Base-by-base conservation (phyloP, 2,888 invertebrate genomes). In the Plusia festucae region DNA sequence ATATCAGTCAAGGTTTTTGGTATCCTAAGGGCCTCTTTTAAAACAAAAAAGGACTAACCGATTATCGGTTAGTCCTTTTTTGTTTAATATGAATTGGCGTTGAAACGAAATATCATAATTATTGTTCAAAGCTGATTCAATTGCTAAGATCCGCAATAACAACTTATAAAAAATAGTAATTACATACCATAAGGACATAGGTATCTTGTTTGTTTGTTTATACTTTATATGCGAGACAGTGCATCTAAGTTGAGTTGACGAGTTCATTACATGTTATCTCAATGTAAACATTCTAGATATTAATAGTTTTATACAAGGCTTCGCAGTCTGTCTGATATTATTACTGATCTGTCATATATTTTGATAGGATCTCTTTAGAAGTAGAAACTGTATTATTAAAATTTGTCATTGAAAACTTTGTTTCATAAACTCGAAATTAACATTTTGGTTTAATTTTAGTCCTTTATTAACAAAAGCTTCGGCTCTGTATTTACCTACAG, bases 251-350 rank as follows among this genome's bases (percentile, higher is more conserved):
- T 52, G 60, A 73, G 69, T 65, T 75, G 79, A 69, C 65, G 70
- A 79, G 71, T 78, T 79, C 81, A 79, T 76, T 65, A 73, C 64
- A 71, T 75, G 73, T 74, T 82, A 83, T 82, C 83, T 72, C 53
- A 58, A 67, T 71, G 70, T 83, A 77, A 83, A 83, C 80, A 82
- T 65, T 55, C 53, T 46, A 66, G 72, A 67, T 76, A 79, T 73
- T 75, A 70, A 73, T 76, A 69, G 57, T 61, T 61, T 53, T 52
- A 68, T 54, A 64, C 68, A 53, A 66, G 63, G 60, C 16, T 63
- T 58, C n/a, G 40, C 40, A n/a, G 63, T 63, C 53, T 44, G 61
- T 73, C 54, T 60, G 59, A 7, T 44, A 44, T 51, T 57, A 56
- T 57, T 57, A 58, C 46, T 49, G 46, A 20, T 49, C 46, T 49